These are phyloP conservation scores for Campoletis sonorensis DNA, from an alignment of 1,140 invertebrate species.

Conservation along the genomic window DNA sequence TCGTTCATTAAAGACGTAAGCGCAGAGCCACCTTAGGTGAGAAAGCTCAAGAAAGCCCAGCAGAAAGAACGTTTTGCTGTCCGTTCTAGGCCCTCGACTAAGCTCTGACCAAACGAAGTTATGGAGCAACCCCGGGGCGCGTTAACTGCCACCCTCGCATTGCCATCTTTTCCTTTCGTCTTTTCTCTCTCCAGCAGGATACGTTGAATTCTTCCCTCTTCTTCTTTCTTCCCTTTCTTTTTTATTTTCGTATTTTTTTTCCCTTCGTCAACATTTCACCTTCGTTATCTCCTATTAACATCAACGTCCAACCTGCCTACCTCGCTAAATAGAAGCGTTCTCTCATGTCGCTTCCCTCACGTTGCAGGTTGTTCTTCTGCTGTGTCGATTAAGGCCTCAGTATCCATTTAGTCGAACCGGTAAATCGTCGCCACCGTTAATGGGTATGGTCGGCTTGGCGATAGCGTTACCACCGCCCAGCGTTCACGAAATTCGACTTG, in stretches of 20 bases:
- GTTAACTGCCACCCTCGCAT: constrained; percentile 43
- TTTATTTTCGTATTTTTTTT: neutral
- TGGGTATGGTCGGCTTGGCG: constrained; percentile 96
- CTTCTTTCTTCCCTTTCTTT: neutral
- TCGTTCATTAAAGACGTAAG: constrained; percentile 47
- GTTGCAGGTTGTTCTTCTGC: constrained; percentile 91
- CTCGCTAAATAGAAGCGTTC: constrained; percentile 23
- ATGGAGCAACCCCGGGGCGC: constrained; percentile 43
- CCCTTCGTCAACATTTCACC: constrained; percentile 23
- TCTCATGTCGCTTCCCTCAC: constrained; percentile 2
- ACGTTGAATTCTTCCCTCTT: constrained; percentile 22
- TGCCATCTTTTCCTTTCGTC: constrained; percentile 6
- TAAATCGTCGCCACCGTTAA: constrained; percentile 87
- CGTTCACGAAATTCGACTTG: constrained; percentile 96
- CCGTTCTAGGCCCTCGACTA: constrained; percentile 35
- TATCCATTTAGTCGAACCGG: constrained; percentile 93
- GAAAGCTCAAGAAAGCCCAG: constrained; percentile 20
- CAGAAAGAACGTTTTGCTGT: constrained; percentile 42
- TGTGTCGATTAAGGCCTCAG: constrained; percentile 93
- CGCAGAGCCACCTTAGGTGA: constrained; percentile 26
- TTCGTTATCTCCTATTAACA: constrained; percentile 43
- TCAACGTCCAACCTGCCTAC: neutral
- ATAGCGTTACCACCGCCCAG: constrained; percentile 97
- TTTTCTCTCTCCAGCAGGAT: neutral
- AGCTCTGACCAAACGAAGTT: constrained; percentile 54